Percentiles rank a stretch among this genome's conserved stretches.
Evolutionary conservation across 2,888 invertebrate genomes (phyloP).

Genomic region (Apodemia zela): DNA sequence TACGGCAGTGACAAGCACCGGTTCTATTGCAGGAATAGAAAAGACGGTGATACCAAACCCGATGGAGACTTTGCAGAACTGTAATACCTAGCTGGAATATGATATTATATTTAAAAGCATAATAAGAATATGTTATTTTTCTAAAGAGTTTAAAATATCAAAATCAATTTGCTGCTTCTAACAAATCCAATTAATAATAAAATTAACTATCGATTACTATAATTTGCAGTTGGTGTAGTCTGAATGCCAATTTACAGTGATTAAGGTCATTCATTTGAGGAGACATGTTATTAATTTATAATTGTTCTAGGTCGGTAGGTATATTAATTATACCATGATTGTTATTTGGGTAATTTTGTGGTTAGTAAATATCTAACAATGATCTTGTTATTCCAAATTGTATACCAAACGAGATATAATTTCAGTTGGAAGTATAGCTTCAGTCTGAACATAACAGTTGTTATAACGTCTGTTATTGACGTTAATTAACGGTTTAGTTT

Average conservation of each 20-base stretch:
- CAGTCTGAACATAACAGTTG: neutral
- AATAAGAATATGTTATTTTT: too few relatives aligned
- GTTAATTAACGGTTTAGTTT: neutral
- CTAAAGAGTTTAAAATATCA: too few relatives aligned
- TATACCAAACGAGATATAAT: neutral
- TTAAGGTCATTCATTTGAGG: conserved; percentile 1
- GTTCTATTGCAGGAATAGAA: too few relatives aligned
- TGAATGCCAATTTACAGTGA: neutral
- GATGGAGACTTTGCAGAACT: too few relatives aligned
- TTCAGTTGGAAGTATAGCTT: neutral
- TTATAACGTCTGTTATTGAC: neutral
- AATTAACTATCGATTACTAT: neutral
- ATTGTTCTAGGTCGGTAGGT: conserved; percentile 3
- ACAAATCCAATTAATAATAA: neutral
- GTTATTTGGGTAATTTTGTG: conserved; percentile 11
- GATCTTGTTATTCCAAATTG: neutral
- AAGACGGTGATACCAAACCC: too few relatives aligned
- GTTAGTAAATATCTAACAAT: neutral
- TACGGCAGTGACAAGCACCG: too few relatives aligned
- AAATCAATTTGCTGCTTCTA: too few relatives aligned
- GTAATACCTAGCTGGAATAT: too few relatives aligned
- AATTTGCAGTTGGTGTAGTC: neutral
- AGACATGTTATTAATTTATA: neutral
- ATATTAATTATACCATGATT: conserved; percentile 6
- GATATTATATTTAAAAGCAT: too few relatives aligned